These are phyloP conservation scores for Panagrolaimus sp. DNA, from an alignment of 1,140 invertebrate species.

Conservation along the genomic window DNA sequence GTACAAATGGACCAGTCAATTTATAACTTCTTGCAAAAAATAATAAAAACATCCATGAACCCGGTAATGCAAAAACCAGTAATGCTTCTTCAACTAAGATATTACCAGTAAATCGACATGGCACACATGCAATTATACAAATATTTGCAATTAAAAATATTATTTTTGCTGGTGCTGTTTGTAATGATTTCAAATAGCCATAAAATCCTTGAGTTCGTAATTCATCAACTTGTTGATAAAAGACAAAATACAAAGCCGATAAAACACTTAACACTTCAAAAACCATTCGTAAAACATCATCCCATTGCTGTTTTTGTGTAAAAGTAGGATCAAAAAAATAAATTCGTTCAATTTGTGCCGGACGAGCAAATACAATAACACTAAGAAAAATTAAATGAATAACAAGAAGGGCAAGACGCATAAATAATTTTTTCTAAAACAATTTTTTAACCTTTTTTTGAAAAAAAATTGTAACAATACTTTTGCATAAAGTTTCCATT, in stretches of 20 bases:
- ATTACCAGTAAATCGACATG: conserved; percentile 71
- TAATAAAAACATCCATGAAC: conserved; percentile 92
- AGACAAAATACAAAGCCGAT: conserved; percentile 78
- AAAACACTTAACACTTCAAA: conserved; percentile 77
- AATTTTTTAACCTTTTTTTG: conserved; percentile 13
- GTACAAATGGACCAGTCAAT: conserved; percentile 89
- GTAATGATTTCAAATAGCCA: conserved; percentile 78
- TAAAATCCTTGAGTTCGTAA: conserved; percentile 82
- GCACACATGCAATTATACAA: conserved; percentile 83
- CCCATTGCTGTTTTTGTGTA: conserved; percentile 57
- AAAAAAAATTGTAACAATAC: conserved; percentile 63
- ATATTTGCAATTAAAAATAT: conserved; percentile 87
- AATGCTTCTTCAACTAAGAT: conserved; percentile 80
- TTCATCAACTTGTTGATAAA: conserved; percentile 84
- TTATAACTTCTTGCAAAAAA: conserved; percentile 93
- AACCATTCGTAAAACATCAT: conserved; percentile 57
- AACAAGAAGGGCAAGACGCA: conserved; percentile 76
- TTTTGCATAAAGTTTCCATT: conserved; percentile 96
- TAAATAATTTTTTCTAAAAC: conserved; percentile 77
- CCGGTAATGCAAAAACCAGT: conserved; percentile 80
- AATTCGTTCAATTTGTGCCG: conserved; percentile 63
- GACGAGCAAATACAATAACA: conserved; percentile 78
- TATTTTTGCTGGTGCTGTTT: conserved; percentile 83
- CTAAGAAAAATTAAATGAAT: conserved; percentile 78
- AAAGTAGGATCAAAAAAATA: conserved; percentile 47